Percentiles rank a stretch among this genome's conserved stretches.
These are phyloP conservation scores for Procambarus virginalis DNA, from an alignment of 1,140 invertebrate species.

Conservation along the genomic window DNA sequence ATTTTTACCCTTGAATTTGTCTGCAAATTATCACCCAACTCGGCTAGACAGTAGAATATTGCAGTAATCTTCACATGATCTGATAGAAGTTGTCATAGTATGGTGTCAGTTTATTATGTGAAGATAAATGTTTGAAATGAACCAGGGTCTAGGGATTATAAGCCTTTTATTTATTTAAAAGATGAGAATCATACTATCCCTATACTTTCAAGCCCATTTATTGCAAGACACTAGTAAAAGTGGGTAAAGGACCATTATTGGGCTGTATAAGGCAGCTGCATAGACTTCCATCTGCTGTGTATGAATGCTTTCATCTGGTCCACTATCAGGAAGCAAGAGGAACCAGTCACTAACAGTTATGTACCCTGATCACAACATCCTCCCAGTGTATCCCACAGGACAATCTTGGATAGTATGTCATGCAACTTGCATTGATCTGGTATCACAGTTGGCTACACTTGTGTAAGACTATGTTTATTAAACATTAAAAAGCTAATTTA, in stretches of 20 bases:
- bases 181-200: not conserved
- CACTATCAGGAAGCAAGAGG: not conserved
- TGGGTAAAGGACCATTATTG: not conserved
- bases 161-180: not conserved
- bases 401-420: conserved; percentile 9
- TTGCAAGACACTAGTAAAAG: not conserved
- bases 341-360: not conserved
- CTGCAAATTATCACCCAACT: not conserved
- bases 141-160: not conserved
- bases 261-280: conserved; percentile 9
- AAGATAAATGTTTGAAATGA: conserved; percentile 1
- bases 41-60: not conserved
- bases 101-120: not conserved
- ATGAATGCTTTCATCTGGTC: not conserved
- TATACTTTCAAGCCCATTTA: not conserved
- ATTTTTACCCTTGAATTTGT: conserved; percentile 1
- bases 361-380: not conserved
- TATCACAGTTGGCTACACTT: conserved; percentile 47
- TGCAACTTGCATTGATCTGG: conserved; percentile 30
- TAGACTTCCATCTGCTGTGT: not conserved
- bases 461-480: conserved; percentile 54
- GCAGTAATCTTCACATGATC: not conserved
- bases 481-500: conserved; percentile 34
- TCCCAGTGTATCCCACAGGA: conserved; percentile 14
- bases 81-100: not conserved